Conservation (phyloP, 2,113 vertebrate species). For the Calonectris borealis region DNA sequence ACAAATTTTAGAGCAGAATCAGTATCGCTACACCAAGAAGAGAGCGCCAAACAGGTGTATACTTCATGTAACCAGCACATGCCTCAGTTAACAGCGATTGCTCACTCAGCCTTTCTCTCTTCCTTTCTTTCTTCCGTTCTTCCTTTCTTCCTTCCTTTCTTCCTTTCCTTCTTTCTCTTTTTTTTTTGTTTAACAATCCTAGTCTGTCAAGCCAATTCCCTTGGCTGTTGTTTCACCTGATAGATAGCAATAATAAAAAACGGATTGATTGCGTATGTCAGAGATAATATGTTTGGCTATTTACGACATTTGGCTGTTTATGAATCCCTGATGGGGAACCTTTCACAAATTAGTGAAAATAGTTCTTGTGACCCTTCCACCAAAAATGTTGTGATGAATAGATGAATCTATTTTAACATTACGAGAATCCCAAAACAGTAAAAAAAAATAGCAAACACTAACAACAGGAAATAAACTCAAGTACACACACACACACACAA, state of each 20-base stretch:
- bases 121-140: accelerated
- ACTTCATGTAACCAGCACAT: neutral
- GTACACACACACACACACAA: accelerated
- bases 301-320: neutral
- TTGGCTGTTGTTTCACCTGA: neutral
- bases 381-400: neutral
- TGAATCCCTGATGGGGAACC: neutral
- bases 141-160: accelerated
- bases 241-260: neutral
- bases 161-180: neutral
- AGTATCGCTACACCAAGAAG: neutral
- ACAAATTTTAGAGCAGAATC: neutral
- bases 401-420: neutral
- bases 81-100: neutral
- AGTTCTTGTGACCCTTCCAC: neutral
- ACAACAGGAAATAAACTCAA: neutral
- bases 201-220: neutral
- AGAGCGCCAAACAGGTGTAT: neutral
- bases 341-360: neutral
- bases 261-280: neutral
- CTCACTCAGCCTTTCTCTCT: no score
- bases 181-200: no score
- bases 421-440: neutral
- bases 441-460: neutral
- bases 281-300: neutral